Base-by-base conservation (phyloP, 2,888 invertebrate genomes). In the Colostygia pectinataria region DNA sequence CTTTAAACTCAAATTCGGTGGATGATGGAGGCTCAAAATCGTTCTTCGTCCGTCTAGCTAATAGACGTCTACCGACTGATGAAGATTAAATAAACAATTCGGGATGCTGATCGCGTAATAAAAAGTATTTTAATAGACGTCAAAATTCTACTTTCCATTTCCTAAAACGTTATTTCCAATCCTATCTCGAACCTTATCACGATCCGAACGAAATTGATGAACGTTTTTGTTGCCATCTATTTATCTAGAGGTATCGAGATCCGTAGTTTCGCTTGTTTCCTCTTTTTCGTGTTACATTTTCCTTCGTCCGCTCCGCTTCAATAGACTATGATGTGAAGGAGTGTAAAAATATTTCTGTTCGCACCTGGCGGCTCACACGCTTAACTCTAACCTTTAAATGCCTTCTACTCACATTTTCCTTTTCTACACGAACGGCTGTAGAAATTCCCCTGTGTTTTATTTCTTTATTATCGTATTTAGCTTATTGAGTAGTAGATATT, bases 361-460 rank as follows among this genome's bases (percentile, higher is more conserved):
- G 61, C 84, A 84, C 81, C 82, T 83, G 83, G 60, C 68, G 64
- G 61, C 73, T 80, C 80, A 50, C 80, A 78, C 74, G 73, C 63
- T 71, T 74, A 71, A 73, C 71, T 68, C 63, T 64, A 65, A 61
- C 70, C 62, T 68, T 68, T 68, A 72, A 71, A 76, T 76, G 76
- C 75, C 80, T 74, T 74, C 70, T 66, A 73, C 77, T 75, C 68
- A 76, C 77, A 74, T 75, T 75, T 80, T 67, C 74, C 66, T 70
- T 70, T 71, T 67, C 65, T 65, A 60, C 68, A 59, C 68, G 65
- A 55, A 38, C 41, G 18, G 8, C 65, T 63, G 66, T 60, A 74
- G 71, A 64, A 63, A 66, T 69, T 63, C 20, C 60, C 63, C 59
- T 46, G 55, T 40, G 59, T 61, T 67, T 69, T 68, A 65, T 76